Conservation (phyloP, 92 coral and sea anemone species). For the Phenganax marumi region DNA sequence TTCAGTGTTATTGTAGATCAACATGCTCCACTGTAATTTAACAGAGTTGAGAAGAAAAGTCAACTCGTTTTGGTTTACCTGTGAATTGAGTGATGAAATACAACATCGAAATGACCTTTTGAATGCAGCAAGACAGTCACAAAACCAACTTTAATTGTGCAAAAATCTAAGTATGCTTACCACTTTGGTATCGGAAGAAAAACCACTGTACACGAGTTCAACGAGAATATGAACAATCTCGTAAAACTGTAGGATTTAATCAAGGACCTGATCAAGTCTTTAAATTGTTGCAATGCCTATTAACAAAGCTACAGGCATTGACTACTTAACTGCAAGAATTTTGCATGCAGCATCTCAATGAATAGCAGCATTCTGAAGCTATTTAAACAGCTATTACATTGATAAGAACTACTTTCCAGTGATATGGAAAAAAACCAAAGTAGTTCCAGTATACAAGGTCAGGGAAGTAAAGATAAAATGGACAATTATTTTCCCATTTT, state of each 20-base stretch:
- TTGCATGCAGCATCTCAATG: conserved; percentile 4
- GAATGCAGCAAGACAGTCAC: conserved; percentile 5
- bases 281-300: conserved; percentile 9
- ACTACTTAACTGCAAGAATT: conserved; percentile 23
- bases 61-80: no score
- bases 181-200: no score
- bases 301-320: conserved; percentile 30
- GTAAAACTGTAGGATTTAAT: conserved; percentile 21
- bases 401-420: conserved; percentile 21
- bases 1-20: no score
- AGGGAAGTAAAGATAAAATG: conserved; percentile 7
- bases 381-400: conserved; percentile 19
- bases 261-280: conserved; percentile 13
- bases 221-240: conserved; percentile 2
- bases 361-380: conserved; percentile 17
- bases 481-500: conserved; percentile 2
- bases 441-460: conserved; percentile 20
- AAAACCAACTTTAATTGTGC: not conserved
- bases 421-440: conserved; percentile 18
- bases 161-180: conserved; percentile 12
- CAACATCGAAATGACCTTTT: conserved; percentile 1
- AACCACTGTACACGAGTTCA: not conserved
- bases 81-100: no score
- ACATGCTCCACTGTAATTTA: no score
- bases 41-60: no score